A percentile compares a stretch with the other conserved stretches of the same genome.
phyloP scores from a whole-genome alignment of 2,113 vertebrate genomes.

The Pongo abelii region DNA sequence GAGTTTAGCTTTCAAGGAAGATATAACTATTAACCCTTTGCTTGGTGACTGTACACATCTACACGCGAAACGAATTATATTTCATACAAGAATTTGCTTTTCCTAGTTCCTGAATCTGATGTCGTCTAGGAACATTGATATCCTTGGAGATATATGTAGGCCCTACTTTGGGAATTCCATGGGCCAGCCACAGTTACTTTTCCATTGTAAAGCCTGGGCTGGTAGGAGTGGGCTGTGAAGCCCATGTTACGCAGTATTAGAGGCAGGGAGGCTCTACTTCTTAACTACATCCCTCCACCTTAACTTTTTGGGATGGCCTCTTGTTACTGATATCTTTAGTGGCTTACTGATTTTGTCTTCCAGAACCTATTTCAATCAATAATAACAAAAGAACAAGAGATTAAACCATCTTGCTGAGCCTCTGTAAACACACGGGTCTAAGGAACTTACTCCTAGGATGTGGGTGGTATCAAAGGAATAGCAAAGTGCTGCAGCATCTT shows the following conservation, averaged over 20 bases:
- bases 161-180: neutral
- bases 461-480: conserved; percentile 6
- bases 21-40: neutral
- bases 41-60: neutral
- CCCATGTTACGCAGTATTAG: fast-evolving
- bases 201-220: neutral
- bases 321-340: neutral
- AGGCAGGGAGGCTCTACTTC: neutral
- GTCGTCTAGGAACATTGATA: neutral
- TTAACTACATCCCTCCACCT: no score
- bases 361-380: neutral
- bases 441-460: neutral
- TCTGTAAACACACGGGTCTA: neutral
- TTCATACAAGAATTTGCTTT: neutral
- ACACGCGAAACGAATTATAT: neutral
- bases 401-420: neutral
- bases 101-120: neutral
- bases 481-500: conserved; percentile 40
- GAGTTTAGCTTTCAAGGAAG: neutral
- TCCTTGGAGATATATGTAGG: neutral
- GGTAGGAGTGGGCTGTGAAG: neutral
- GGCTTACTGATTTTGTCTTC: neutral
- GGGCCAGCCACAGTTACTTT: neutral
- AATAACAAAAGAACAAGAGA: neutral
- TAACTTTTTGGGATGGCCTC: neutral